These are phyloP conservation scores for Cricetomys ansorgei DNA, from an alignment of 2,113 vertebrate genomes.

Conservation along the genomic window DNA sequence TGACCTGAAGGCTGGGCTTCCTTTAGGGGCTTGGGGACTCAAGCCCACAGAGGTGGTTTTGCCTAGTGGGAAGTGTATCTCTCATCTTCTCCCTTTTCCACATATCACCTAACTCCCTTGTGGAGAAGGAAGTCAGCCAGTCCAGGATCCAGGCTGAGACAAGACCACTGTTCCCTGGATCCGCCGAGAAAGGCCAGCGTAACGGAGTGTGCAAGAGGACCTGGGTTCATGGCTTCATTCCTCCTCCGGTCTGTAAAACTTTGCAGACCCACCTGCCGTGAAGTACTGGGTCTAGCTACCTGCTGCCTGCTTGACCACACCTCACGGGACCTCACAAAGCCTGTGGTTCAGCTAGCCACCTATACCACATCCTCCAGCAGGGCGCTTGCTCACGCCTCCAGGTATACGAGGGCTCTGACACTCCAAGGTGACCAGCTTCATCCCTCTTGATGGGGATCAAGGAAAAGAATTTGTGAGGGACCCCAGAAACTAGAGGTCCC, in stretches of 20 bases:
- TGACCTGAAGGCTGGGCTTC: background rate
- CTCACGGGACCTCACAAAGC: background rate
- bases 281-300: background rate
- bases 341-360: too few species aligned
- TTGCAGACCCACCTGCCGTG: background rate
- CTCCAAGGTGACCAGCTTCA: background rate
- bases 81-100: too few species aligned
- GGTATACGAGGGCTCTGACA: background rate
- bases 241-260: background rate
- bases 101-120: background rate
- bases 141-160: background rate
- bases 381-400: too few species aligned
- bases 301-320: background rate
- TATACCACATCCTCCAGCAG: background rate
- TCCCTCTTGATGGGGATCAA: background rate
- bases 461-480: background rate
- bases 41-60: background rate
- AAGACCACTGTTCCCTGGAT: background rate
- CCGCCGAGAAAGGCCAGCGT: background rate
- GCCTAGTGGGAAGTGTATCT: too few species aligned
- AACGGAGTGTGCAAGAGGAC: background rate
- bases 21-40: background rate
- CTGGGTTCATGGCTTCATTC: too few species aligned
- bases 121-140: background rate
- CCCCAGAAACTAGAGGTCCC: background rate